Base-by-base conservation (phyloP, 2,113 vertebrate species). In the Jacana jacana region DNA sequence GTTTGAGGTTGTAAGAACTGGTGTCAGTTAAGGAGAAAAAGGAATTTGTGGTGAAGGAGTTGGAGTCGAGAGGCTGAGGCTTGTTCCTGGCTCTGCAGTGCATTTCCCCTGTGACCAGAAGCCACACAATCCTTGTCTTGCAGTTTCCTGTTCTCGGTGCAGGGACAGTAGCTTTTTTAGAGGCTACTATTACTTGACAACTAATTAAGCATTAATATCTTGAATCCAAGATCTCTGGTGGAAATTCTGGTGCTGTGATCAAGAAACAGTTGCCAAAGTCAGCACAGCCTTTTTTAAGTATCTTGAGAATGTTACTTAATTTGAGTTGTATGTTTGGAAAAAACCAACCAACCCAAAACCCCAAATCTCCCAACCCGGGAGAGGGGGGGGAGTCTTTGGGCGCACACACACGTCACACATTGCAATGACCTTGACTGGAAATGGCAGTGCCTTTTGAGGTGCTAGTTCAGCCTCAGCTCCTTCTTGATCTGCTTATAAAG, bases 1-100 rank as follows among this genome's bases (percentile, higher is more conserved):
- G 20, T 27, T 46, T 39, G 77, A 81, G 72, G 51, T 83, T 90
- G 2, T 37, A 52, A 65, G 66, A 89, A 49, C 35, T 68, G 49
- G 31, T 88, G 71, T 95, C 72, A 85, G 18, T 69, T 88, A 76
- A 91, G 69, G 65, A 84, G 48, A 91, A 93, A 68, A 95, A 93
- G 42, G 49, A 51, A 72, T 84, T 86, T 89, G 81, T 69, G 91
- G 89, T 0, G 1, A 30, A 90, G 89, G 35, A 24, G 30, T 81
- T 51, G 64, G 68, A 91, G 46, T 70, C 27, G 16, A 78, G 54
- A 89, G 75, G 82, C 39, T 66, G 71, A 88, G 61, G 39, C 27
- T 92, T 58, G 51, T 65, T 87, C 58, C 61, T 95, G 89, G 51
- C 49, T 72, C 44, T 52, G 61, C 35, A 71, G 4, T 30, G 51